Base-by-base conservation (phyloP, 30 jellyfish, hydroid and myxozoan species). In the Hydractinia echinata region DNA sequence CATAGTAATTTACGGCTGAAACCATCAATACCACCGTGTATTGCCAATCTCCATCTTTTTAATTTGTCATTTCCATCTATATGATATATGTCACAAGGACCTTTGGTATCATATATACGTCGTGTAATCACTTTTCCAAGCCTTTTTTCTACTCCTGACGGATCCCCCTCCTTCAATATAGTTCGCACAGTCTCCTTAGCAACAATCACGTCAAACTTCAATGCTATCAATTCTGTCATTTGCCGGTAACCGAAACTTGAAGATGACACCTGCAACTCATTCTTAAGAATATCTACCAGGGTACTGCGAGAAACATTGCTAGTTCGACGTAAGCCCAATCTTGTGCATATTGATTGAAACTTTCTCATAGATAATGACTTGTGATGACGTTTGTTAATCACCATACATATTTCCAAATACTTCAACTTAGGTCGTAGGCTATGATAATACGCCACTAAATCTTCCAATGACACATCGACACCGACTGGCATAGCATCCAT, bases 21-120 rank as follows among this genome's bases (percentile, higher is more conserved):
- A 30, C 44, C 44, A 30, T 30, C 44, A 30, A 30, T 30, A 30
- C 44, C 44, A 30, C 44, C 44, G 44, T 2, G 44, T 30, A 30
- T 30, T 30, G 44, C 44, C 44, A 30, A 30, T 30, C 44, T 2
- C 44, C 44, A 30, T 30, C 44, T 30, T 55, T 76, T 76, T 7
- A 76, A 56, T 56, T 76, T 76, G 39, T 76, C 79, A 56, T 76
- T 76, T 39, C 13, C 84, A 72, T 76, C 84, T 55, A 76, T 8
- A 50, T 76, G 84, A 76, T 15, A 76, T 39, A 76, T 56, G 84
- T 76, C 76, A 10, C 64, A 44, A 20, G 84, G 84, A 49, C 84
- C 84, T 11, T 54, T 39, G 14, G 19, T 76, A 10, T 76, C 71
- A 72, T 76, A 76, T 30, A 0, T 30, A 30, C 44, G 44, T 30